Base-by-base conservation (phyloP, 2,113 vertebrate genomes). In the Thermophis baileyi region DNA sequence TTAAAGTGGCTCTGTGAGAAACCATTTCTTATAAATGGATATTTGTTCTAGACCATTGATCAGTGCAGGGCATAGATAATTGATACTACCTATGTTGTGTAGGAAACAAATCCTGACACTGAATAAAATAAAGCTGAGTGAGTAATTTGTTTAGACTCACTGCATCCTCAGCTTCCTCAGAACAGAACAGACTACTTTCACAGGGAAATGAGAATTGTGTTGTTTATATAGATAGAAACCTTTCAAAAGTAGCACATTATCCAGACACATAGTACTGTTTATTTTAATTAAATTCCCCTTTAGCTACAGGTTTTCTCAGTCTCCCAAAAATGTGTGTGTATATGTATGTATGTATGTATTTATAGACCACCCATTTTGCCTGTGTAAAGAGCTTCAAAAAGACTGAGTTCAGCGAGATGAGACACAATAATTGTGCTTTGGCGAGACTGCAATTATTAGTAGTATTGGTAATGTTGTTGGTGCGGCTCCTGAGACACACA, bases 31-130 rank as follows among this genome's bases (percentile, higher is more conserved):
- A 92, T 88, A 94, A 90, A 91, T 60, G 86, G 90, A 87, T 93
- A 93, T 93, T 93, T 91, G 60, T 94, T 88, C n/a, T 53, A 92
- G 88, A 94, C n/a, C 89, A 94, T 22, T 87, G 88, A 51, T 94
- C 92, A 93, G 74, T 87, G 81, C 88, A 90, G 89, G 24, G 12
- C 49, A 86, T 47, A 90, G 92, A 93, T 93, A 93, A 93, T 93
- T 93, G 88, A 93, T 93, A 89, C 40, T 63, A 86, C 74, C 53
- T 44, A 22, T 81, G 88, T 63, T 92, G 88, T 49, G 22, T 24
- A 90, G 55, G 87, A 90, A 87, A 89, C 91, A 40, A 92, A 49
- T 91, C 85, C 55, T 87, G 91, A 92, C 88, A 90, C 35, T 16
- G 30, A 90, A 86, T 49, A 85, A 92, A 50, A 87, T 5, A 87